Percentiles rank a stretch among this genome's conserved stretches.
Conservation (phyloP, 64 coral and sea anemone species). For the Platygyra sinensis region DNA sequence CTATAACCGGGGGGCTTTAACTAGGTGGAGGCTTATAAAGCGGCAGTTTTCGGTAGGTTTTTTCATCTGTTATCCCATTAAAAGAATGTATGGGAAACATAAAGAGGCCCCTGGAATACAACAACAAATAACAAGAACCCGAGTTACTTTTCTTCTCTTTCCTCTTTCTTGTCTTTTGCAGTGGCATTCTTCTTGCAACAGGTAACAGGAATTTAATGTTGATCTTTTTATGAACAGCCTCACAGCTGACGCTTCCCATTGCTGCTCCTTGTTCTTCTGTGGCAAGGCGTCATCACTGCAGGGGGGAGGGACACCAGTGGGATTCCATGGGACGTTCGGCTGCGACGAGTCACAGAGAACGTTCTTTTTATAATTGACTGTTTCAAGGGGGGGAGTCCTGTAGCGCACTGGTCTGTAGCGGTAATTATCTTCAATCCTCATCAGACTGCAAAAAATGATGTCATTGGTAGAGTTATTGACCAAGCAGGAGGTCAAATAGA, state of each 20-base stretch:
- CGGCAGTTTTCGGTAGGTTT: background rate
- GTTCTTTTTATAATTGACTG: slow-evolving; percentile 63
- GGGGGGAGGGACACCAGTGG: background rate
- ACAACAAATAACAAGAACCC: background rate
- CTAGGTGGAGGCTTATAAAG: too few relatives aligned
- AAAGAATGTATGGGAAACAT: background rate
- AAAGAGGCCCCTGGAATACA: background rate
- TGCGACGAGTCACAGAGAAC: too few relatives aligned
- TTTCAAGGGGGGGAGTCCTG: slow-evolving; percentile 68
- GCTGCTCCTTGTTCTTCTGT: background rate
- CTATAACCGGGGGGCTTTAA: too few relatives aligned
- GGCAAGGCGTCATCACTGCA: background rate
- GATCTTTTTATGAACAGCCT: slow-evolving; percentile 5
- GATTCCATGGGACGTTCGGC: background rate
- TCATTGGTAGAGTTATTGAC: too few relatives aligned
- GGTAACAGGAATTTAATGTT: slow-evolving; percentile 26
- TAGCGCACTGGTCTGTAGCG: slow-evolving; percentile 71
- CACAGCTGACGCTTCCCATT: slow-evolving; percentile 23
- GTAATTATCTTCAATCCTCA: slow-evolving; percentile 83
- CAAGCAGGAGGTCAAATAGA: too few relatives aligned
- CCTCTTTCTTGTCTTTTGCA: slow-evolving; percentile 19
- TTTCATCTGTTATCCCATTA: background rate
- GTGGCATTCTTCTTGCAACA: slow-evolving; percentile 22
- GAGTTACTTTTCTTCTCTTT: slow-evolving; percentile 18
- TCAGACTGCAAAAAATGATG: slow-evolving; percentile 64